phyloP scores from a whole-genome alignment of 2,888 invertebrate genomes.

The Leptinotarsa peninsularis region DNA sequence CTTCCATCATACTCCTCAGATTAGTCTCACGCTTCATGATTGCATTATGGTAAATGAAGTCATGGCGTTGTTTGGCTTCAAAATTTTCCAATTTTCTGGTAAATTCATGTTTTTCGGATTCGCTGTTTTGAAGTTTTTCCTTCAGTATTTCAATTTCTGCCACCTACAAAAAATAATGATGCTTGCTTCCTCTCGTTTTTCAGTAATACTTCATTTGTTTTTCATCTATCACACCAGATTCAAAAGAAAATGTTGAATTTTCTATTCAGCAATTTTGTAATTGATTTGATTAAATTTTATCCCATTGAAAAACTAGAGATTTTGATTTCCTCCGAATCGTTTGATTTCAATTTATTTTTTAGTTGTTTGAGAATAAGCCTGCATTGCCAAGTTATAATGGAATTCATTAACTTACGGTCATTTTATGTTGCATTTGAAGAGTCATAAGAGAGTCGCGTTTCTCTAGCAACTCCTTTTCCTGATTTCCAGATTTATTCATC shows the following conservation, averaged over 20 bases:
- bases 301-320: too few species aligned
- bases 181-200: too few species aligned
- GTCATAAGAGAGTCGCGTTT: slow-evolving; percentile 45
- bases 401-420: slow-evolving; percentile 39
- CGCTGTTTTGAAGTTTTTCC: slow-evolving; percentile 49
- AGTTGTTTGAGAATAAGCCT: background rate
- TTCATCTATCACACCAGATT: too few species aligned
- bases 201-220: too few species aligned
- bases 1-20: slow-evolving; percentile 47
- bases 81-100: slow-evolving; percentile 52
- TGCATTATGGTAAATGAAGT: slow-evolving; percentile 49
- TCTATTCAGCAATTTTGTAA: too few species aligned
- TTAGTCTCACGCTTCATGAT: slow-evolving; percentile 49
- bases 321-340: background rate
- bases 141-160: slow-evolving; percentile 52
- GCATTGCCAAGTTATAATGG: background rate
- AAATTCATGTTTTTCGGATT: slow-evolving; percentile 51
- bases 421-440: slow-evolving; percentile 51
- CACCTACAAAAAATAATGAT: slow-evolving; percentile 40
- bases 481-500: slow-evolving; percentile 43
- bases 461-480: slow-evolving; percentile 48
- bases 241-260: too few species aligned
- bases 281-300: background rate
- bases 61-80: slow-evolving; percentile 52
- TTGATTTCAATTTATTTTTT: background rate